Percentiles rank a stretch among this genome's conserved stretches.
Conservation (phyloP, 2,797 vertebrate genomes). For the Gallinago nigripennis region DNA sequence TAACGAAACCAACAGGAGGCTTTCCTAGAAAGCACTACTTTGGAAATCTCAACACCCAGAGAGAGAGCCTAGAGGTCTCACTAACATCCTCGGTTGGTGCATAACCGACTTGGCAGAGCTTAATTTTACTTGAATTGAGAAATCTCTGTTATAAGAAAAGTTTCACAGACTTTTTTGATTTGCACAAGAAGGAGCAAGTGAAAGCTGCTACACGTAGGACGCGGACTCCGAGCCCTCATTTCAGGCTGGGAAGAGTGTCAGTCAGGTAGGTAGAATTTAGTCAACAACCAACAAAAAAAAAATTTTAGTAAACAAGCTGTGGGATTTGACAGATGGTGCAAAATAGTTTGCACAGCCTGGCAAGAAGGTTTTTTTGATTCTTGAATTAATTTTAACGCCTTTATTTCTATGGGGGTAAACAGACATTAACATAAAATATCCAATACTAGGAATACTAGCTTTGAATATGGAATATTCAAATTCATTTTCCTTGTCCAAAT, state of each 20-base stretch:
- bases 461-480: neutral
- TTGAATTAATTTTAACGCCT: neutral
- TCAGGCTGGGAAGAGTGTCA: neutral
- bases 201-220: neutral
- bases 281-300: neutral
- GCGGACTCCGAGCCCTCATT: neutral
- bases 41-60: neutral
- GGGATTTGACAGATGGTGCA: neutral
- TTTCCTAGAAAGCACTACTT: neutral
- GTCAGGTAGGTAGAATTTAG: neutral
- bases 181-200: neutral
- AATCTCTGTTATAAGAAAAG: neutral
- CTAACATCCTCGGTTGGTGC: neutral
- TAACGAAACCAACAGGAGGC: neutral
- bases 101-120: neutral
- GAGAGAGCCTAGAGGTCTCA: neutral
- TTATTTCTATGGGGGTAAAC: neutral
- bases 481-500: neutral
- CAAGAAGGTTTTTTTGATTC: neutral
- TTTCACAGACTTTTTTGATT: neutral
- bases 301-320: neutral
- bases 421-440: neutral
- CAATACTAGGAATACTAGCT: neutral
- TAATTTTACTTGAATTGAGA: neutral
- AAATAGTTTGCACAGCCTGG: neutral